phyloP scores from a whole-genome alignment of 35 echinoderm and acorn worm genomes.

The Apostichopus japonicus region DNA sequence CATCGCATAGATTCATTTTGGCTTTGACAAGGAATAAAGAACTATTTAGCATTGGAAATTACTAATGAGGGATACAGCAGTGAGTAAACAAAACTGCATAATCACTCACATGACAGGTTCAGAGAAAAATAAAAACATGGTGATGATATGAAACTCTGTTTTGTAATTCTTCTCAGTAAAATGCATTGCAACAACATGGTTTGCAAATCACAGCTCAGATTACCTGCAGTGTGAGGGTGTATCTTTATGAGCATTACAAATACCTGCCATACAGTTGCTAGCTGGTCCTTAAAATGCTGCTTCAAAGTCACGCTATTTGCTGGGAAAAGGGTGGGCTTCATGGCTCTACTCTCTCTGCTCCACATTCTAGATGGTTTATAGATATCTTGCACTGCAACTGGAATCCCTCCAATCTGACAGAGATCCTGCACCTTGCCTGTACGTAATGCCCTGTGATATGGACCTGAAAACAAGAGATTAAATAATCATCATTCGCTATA shows the following conservation, averaged over 20 bases:
- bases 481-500: too few species aligned
- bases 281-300: slow-evolving; percentile 83
- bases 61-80: too few species aligned
- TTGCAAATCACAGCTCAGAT: too few species aligned
- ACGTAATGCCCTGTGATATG: slow-evolving; percentile 66
- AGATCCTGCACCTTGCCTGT: slow-evolving; percentile 88
- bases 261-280: slow-evolving; percentile 85
- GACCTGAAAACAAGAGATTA: slow-evolving; percentile 40
- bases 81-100: neutral
- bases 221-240: too few species aligned
- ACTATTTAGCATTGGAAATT: too few species aligned
- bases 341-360: neutral
- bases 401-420: slow-evolving; percentile 64
- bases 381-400: slow-evolving; percentile 68
- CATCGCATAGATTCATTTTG: too few species aligned
- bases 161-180: too few species aligned
- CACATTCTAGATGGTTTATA: slow-evolving; percentile 77
- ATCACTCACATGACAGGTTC: too few species aligned
- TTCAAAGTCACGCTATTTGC: slow-evolving; percentile 66
- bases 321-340: slow-evolving; percentile 26
- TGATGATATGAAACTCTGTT: too few species aligned
- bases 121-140: too few species aligned
- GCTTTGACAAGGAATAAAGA: too few species aligned
- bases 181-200: too few species aligned
- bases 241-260: neutral